Evolutionary conservation across 2,113 vertebrate genomes (phyloP).

Genomic region (Rhodinocichla rosea): DNA sequence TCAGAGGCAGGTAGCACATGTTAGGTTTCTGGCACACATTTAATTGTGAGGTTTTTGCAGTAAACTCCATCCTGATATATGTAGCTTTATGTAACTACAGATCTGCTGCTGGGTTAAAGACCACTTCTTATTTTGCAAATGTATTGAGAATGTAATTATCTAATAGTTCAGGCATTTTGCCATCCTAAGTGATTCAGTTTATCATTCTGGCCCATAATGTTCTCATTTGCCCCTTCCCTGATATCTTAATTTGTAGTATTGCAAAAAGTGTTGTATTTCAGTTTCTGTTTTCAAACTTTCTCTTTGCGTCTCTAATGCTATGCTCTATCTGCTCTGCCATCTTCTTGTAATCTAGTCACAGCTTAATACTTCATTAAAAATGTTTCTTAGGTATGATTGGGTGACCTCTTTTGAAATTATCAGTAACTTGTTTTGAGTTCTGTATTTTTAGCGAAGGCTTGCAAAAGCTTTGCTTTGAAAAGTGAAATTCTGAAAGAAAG

Average conservation of each 20-base stretch:
- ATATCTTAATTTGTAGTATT: slow-evolving; percentile 28
- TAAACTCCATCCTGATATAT: background rate
- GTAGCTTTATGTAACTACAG: background rate
- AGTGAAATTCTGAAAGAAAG: background rate
- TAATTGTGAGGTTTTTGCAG: background rate
- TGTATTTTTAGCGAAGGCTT: slow-evolving; percentile 14
- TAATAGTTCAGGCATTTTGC: slow-evolving; percentile 5
- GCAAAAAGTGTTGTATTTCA: slow-evolving; percentile 3
- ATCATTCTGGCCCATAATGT: background rate
- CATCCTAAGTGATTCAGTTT: slow-evolving; percentile 19
- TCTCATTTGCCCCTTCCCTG: slow-evolving; percentile 39
- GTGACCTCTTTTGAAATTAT: slow-evolving; percentile 26
- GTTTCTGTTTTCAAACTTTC: slow-evolving; percentile 20
- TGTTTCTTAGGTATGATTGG: background rate
- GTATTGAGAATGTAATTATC: background rate
- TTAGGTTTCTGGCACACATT: background rate
- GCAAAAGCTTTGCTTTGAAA: slow-evolving; percentile 13
- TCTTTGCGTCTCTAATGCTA: slow-evolving; percentile 9
- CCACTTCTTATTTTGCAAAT: background rate
- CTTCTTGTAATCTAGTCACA: slow-evolving; percentile 6
- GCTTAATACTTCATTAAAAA: slow-evolving; percentile 50
- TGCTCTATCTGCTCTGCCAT: slow-evolving; percentile 14
- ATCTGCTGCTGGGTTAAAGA: background rate
- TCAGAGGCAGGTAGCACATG: background rate
- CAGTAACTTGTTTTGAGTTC: slow-evolving; percentile 12